A percentile compares a stretch with the other conserved stretches of the same genome.
Conservation (phyloP, 1,140 invertebrate species). For the Zelostemma sp. region DNA sequence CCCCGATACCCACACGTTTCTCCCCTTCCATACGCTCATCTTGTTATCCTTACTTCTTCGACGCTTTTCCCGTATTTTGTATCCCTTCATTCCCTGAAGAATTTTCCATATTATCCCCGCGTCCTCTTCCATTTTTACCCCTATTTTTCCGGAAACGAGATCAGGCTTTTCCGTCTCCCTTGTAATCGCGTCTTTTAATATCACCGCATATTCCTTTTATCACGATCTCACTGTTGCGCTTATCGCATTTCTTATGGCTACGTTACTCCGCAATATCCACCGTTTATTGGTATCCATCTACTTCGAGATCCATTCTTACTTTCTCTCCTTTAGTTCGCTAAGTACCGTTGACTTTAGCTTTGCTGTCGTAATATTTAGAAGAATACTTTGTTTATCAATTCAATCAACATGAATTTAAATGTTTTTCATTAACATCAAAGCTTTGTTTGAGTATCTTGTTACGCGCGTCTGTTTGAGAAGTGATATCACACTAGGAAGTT, state of each 20-base stretch:
- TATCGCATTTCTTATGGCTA: slow-evolving; percentile 36
- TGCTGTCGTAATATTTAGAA: too few species aligned
- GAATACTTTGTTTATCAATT: too few species aligned
- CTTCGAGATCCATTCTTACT: slow-evolving; percentile 35
- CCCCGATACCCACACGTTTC: background rate
- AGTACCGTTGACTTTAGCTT: too few species aligned
- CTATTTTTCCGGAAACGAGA: background rate
- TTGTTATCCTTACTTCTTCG: slow-evolving; percentile 32
- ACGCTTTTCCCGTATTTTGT: slow-evolving; percentile 27
- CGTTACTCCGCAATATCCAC: slow-evolving; percentile 30
- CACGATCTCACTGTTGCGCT: slow-evolving; percentile 24
- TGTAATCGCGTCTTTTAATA: slow-evolving; percentile 4
- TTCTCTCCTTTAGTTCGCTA: slow-evolving; percentile 22
- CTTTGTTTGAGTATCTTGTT: background rate
- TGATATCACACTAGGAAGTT: background rate
- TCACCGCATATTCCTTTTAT: slow-evolving; percentile 24
- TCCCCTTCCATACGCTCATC: slow-evolving; percentile 25
- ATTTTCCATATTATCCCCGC: slow-evolving; percentile 20
- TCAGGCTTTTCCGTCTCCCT: slow-evolving; percentile 19
- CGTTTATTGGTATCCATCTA: slow-evolving; percentile 39
- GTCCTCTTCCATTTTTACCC: background rate
- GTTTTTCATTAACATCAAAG: too few species aligned
- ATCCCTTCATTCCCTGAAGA: slow-evolving; percentile 19
- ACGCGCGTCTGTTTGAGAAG: background rate
- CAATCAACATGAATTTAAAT: too few species aligned